Evolutionary conservation across 2,797 vertebrate species (phyloP).

Genomic region (Acridotheres tristis): DNA sequence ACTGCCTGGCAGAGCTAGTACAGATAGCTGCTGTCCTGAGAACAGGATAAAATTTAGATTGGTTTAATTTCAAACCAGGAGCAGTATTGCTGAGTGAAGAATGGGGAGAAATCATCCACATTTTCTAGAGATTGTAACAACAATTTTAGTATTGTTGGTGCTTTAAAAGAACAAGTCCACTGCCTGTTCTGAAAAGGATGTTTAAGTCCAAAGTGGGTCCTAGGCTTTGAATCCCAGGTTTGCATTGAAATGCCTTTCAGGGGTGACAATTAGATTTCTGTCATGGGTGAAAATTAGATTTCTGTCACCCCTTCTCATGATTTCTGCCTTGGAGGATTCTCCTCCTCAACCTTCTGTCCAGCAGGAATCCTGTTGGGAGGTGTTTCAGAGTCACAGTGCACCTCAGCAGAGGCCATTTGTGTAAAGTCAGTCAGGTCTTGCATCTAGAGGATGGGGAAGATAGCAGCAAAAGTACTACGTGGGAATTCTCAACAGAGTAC

Average conservation of each 20-base stretch:
- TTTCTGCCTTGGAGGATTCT: not conserved
- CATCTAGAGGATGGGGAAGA: not conserved
- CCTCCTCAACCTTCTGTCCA: not conserved
- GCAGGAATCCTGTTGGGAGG: not conserved
- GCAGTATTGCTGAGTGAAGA: not conserved
- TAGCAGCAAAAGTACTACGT: not conserved
- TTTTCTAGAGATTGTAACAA: not conserved
- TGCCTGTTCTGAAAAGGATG: not conserved
- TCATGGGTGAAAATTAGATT: not conserved
- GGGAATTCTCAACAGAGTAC: not conserved
- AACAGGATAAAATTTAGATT: not conserved
- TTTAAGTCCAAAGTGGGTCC: not conserved
- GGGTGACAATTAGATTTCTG: not conserved
- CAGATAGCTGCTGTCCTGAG: not conserved
- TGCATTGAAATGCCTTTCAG: not conserved
- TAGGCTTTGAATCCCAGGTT: fast-evolving
- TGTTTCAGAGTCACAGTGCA: not conserved
- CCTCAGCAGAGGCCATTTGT: not conserved
- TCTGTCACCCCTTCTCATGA: not conserved
- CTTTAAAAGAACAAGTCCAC: not conserved
- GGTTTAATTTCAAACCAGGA: not conserved
- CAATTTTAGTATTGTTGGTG: not conserved
- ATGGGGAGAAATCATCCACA: not conserved
- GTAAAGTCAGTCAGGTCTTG: not conserved
- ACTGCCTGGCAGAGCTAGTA: not conserved